Evolutionary conservation across 2,797 vertebrate genomes (phyloP).

Genomic region (Poecilia velifera): DNA sequence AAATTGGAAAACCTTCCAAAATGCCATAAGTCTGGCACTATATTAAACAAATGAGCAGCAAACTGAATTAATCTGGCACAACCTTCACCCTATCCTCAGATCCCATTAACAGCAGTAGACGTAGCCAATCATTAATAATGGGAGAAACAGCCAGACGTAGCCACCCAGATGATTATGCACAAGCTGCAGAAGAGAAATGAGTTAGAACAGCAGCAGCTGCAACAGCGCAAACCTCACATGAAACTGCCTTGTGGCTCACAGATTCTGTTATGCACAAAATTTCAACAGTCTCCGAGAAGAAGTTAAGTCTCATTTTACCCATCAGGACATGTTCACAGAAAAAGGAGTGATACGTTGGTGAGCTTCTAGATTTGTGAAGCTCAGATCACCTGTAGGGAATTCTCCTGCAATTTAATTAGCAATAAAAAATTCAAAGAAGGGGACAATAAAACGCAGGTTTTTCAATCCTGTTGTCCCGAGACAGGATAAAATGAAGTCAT

Average conservation of each 20-base stretch:
- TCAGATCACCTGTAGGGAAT: neutral
- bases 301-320: neutral
- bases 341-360: neutral
- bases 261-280: neutral
- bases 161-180: neutral
- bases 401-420: neutral
- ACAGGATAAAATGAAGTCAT: neutral
- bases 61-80: neutral
- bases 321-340: neutral
- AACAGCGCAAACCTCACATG: neutral
- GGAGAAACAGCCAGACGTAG: neutral
- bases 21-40: neutral
- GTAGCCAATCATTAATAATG: neutral
- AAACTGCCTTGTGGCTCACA: neutral
- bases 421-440: neutral
- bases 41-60: neutral
- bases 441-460: neutral
- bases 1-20: neutral
- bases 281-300: neutral
- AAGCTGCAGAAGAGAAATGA: neutral
- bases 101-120: neutral
- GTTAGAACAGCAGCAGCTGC: neutral
- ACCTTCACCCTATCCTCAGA: neutral
- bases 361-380: neutral
- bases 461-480: too few species aligned